Base-by-base conservation (phyloP, 2,888 invertebrate species). In the Taenaris catops region DNA sequence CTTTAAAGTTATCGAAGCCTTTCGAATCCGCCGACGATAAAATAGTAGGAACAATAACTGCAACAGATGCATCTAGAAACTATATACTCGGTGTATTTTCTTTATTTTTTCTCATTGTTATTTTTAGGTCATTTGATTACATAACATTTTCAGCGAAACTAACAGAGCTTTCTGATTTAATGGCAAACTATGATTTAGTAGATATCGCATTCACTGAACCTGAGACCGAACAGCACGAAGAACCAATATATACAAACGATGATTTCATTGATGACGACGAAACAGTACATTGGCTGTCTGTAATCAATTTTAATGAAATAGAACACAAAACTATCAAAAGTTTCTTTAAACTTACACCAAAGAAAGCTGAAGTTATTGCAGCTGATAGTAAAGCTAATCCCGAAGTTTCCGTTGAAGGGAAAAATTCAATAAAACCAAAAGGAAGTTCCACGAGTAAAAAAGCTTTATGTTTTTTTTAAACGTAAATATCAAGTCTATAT, bases 81-180 rank as follows among this genome's bases (percentile, higher is more conserved):
- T 73, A 68, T 39, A 51, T 79, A 8, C 61, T 81, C 1, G 74
- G 66, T 4, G 58, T 54, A 1, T 63, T 80, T 28, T 78, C 79
- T 3, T 38, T 83, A 19, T 75, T 79, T 48, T 72, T 66, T 21
- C 9, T 67, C 1, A 41, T 80, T 1, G 63, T 75, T 0, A 53
- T 48, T 8, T 55, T 66, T 48, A 66, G 81, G 46, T 41, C 79
- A 25, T 41, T 63, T 28, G 78, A 79, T 21, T 67, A 57, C 47
- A 51, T 79, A 6, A 52, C 47, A 35, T 79, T 79, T 62, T 68
- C 78, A 53, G 75, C 75, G 1, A 80, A 73, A 48, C 57, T 79
- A 10, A 55, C 66, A 9, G 75, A 80, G 41, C 73, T 80, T 41
- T 68, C 68, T 3, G 55, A 67, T 49, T 52, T 76, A 34, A 75